These are phyloP conservation scores for Apodemus sylvaticus DNA, from an alignment of 2,113 vertebrate species.

Conservation along the genomic window DNA sequence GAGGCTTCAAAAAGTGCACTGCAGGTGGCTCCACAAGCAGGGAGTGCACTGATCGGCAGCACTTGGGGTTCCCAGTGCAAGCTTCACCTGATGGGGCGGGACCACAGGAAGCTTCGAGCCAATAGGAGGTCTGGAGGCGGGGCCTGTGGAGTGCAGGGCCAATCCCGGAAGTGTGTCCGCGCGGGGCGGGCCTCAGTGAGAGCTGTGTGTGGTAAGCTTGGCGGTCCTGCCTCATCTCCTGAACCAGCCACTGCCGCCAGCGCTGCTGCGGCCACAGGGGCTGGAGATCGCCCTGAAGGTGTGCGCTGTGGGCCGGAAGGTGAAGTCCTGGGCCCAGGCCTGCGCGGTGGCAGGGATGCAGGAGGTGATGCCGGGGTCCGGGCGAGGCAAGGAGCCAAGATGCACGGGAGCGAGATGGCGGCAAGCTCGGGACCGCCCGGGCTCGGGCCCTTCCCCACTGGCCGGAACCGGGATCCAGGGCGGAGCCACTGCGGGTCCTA, in stretches of 20 bases:
- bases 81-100: constrained; percentile 72
- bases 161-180: constrained; percentile 72
- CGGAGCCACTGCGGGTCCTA: background rate
- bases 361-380: background rate
- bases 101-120: background rate
- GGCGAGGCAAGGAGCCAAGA: background rate
- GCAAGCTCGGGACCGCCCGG: constrained; percentile 30
- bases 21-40: constrained; percentile 53
- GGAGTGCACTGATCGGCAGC: constrained; percentile 76
- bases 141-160: constrained; percentile 65
- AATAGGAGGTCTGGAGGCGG: constrained; percentile 69
- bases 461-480: background rate
- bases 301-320: constrained; percentile 39
- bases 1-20: too few relatives aligned
- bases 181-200: constrained; percentile 50
- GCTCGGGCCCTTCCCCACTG: constrained; percentile 54
- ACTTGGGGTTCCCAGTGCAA: constrained; percentile 76
- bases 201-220: constrained; percentile 72
- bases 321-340: constrained; percentile 7
- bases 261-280: constrained; percentile 34
- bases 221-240: constrained; percentile 73
- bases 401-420: background rate
- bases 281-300: constrained; percentile 5
- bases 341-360: background rate
- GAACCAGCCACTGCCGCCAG: constrained; percentile 42